Evolutionary conservation across 64 coral and sea anemone genomes (phyloP).

Genomic region (Astreopora myriophthalma): DNA sequence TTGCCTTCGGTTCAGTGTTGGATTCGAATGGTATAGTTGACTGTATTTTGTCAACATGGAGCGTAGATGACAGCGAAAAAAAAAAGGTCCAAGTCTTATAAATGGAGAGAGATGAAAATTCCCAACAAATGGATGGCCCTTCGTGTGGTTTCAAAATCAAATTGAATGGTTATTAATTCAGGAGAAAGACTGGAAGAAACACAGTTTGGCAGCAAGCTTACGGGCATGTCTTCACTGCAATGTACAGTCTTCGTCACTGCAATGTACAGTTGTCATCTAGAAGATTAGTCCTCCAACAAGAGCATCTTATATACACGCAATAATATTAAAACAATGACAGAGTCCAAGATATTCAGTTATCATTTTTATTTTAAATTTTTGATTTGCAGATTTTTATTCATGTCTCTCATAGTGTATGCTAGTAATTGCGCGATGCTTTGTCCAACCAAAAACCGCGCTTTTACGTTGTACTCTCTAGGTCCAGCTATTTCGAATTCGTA

Average conservation of each 20-base stretch:
- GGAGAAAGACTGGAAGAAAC: background rate
- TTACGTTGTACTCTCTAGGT: conserved; percentile 6
- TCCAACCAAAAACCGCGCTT: background rate
- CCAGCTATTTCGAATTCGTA: background rate
- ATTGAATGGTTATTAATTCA: background rate
- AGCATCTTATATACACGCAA: conserved; percentile 9
- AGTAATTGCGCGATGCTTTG: background rate
- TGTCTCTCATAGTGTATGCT: background rate
- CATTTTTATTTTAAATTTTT: conserved; percentile 41
- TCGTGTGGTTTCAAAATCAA: background rate
- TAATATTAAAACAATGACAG: conserved; percentile 7
- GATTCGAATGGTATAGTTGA: background rate
- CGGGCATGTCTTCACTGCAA: background rate
- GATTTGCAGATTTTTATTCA: conserved; percentile 54
- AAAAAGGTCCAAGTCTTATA: background rate
- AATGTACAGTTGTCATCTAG: background rate
- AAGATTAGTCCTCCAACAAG: background rate
- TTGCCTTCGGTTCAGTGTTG: background rate
- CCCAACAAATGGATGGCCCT: background rate
- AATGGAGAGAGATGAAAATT: background rate
- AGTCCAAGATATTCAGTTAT: conserved; percentile 1
- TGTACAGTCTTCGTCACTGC: background rate
- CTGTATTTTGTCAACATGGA: background rate
- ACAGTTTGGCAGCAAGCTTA: background rate
- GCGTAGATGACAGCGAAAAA: background rate